A percentile compares a stretch with the other conserved stretches of the same genome.
Evolutionary conservation across 2,888 invertebrate genomes (phyloP).

Genomic region (Spisula subtruncata): DNA sequence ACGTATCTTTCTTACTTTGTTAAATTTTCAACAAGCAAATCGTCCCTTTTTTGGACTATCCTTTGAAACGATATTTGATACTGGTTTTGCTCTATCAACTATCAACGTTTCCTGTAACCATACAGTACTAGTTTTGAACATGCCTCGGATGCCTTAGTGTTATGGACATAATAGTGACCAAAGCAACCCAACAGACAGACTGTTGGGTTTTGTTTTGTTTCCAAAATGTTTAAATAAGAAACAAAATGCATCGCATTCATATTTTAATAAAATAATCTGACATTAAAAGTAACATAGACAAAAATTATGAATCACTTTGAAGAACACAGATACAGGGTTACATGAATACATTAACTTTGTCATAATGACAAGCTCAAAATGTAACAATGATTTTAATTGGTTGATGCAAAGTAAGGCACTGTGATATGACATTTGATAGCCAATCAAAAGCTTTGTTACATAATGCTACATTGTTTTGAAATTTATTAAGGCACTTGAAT

Average conservation of each 20-base stretch:
- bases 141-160: too few relatives aligned
- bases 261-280: constrained; percentile 31
- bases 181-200: too few relatives aligned
- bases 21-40: too few relatives aligned
- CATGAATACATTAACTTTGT: not conserved
- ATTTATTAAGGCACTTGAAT: not conserved
- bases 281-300: constrained; percentile 26
- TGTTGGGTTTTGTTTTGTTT: too few relatives aligned
- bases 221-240: not conserved
- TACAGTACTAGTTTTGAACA: too few relatives aligned
- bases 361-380: not conserved
- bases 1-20: too few relatives aligned
- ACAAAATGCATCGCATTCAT: not conserved
- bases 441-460: not conserved
- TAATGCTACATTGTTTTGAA: not conserved
- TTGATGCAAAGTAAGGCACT: not conserved
- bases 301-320: constrained; percentile 3
- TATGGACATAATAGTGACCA: too few relatives aligned
- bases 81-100: too few relatives aligned
- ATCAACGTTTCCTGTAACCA: too few relatives aligned
- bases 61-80: too few relatives aligned
- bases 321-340: constrained; percentile 13
- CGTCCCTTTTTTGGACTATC: too few relatives aligned
- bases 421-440: not conserved
- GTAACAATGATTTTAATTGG: constrained; percentile 18